Conservation (phyloP, 2,888 invertebrate genomes). For the Acrobasis repandana region DNA sequence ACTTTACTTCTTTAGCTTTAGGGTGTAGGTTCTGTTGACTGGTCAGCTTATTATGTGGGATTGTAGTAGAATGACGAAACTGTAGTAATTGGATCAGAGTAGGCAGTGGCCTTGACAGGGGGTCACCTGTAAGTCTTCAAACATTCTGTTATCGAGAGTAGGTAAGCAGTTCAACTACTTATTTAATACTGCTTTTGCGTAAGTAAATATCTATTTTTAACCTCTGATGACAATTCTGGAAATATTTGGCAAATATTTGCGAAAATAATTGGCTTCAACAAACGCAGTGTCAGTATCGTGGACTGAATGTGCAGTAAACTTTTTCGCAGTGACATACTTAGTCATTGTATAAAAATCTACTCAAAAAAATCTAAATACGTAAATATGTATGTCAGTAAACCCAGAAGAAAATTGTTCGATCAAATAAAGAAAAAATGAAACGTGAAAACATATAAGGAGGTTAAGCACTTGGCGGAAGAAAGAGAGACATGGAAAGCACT, state of each 20-base stretch:
- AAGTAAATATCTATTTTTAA: not conserved
- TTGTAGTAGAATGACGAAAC: not conserved
- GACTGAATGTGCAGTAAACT: no score
- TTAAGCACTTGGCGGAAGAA: no score
- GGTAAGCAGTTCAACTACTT: not conserved
- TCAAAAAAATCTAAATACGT: no score
- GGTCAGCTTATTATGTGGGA: not conserved
- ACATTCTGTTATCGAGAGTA: not conserved
- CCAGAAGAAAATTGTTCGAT: no score
- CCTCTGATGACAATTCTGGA: not conserved
- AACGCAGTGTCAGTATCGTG: no score
- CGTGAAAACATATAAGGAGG: no score
- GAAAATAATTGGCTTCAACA: no score
- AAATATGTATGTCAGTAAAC: no score
- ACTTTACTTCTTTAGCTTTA: not conserved
- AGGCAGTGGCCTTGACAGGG: not conserved
- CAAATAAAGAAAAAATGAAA: no score
- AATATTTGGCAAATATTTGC: not conserved
- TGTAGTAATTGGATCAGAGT: conserved; percentile 8
- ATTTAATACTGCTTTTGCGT: not conserved
- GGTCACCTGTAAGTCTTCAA: conserved; percentile 5
- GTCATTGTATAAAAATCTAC: no score
- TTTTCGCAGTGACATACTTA: no score
- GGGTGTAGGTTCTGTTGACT: not conserved
- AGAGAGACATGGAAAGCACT: no score